phyloP scores from a whole-genome alignment of 2,797 vertebrate species.

The Pipistrellus kuhlii region DNA sequence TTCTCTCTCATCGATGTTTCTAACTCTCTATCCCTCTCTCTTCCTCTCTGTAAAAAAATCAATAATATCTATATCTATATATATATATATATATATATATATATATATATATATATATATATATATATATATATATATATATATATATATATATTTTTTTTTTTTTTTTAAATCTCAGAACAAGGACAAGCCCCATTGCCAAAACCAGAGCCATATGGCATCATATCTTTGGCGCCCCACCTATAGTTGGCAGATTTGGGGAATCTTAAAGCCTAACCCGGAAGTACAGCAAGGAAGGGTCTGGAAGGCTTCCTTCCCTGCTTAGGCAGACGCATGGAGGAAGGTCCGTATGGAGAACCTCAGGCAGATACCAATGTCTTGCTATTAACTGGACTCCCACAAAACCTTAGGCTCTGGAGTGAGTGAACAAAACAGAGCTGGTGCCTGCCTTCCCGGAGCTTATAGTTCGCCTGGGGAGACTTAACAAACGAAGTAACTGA shows the following conservation, averaged over 20 bases:
- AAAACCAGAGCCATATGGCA: constrained; percentile 43
- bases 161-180: constrained; percentile 49
- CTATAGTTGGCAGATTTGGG: constrained; percentile 24
- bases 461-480: neutral
- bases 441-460: neutral
- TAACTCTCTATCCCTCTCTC: no score
- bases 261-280: neutral
- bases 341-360: neutral
- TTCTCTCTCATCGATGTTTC: no score
- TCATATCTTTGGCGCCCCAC: neutral
- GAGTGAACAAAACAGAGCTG: neutral
- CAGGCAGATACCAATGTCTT: neutral
- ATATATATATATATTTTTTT: no score
- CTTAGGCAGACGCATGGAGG: neutral
- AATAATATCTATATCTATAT: no score
- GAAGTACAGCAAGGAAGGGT: neutral
- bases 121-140: no score
- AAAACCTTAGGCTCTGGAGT: neutral
- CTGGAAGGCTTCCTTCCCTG: neutral
- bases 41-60: no score
- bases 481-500: neutral
- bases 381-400: neutral
- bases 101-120: no score
- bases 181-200: constrained; percentile 45
- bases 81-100: no score